Conservation (phyloP, 1,140 invertebrate genomes). For the Pectinophora gossypiella region DNA sequence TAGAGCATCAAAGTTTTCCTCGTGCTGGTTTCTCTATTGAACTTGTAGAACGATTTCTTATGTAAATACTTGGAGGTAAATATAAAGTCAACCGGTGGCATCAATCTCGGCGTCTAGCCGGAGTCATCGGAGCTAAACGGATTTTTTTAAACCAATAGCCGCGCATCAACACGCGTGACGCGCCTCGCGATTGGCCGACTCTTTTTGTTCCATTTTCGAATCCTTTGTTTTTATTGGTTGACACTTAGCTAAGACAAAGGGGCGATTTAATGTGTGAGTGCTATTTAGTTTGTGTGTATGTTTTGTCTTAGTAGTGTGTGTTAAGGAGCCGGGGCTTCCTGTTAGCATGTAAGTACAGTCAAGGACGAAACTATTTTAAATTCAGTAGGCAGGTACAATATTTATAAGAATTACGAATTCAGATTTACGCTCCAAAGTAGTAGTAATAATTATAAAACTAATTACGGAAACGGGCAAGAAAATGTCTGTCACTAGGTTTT, state of each 20-base stretch:
- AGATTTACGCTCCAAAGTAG: no score
- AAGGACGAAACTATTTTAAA: not conserved
- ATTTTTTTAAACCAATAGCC: constrained; percentile 73
- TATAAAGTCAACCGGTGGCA: constrained; percentile 32
- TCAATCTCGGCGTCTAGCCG: constrained; percentile 68
- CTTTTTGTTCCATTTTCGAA: constrained; percentile 74
- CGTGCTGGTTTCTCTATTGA: constrained; percentile 6
- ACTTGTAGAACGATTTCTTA: constrained; percentile 14
- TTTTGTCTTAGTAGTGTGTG: constrained; percentile 44
- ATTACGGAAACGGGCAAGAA: no score
- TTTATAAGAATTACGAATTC: no score
- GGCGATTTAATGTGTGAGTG: constrained; percentile 57
- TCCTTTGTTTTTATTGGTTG: constrained; percentile 76
- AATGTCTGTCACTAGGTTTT: no score
- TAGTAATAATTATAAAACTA: no score
- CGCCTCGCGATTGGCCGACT: constrained; percentile 63
- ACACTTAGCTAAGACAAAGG: constrained; percentile 75
- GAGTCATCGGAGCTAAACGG: constrained; percentile 67
- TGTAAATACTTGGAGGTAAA: constrained; percentile 38
- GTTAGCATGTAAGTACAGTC: constrained; percentile 29
- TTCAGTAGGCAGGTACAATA: no score
- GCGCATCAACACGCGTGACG: constrained; percentile 69
- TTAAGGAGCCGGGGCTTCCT: constrained; percentile 55
- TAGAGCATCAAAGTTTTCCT: not conserved
- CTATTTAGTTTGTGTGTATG: constrained; percentile 36